These are phyloP conservation scores for Clivina fossor DNA, from an alignment of 2,888 invertebrate genomes.

Conservation along the genomic window DNA sequence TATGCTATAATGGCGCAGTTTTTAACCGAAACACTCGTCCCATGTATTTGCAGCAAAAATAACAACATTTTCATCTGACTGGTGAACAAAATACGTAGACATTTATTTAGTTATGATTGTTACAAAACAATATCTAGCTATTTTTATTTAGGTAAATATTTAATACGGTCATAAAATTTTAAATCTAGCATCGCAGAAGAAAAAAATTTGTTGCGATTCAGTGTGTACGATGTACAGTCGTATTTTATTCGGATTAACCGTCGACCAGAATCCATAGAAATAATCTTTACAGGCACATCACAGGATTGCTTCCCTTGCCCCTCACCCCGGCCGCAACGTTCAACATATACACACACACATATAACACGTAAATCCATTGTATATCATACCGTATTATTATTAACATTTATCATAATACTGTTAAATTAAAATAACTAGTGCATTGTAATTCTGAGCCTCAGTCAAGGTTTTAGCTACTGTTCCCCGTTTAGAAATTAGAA, in stretches of 20 bases:
- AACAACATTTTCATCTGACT: no score
- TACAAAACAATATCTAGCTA: constrained; percentile 18
- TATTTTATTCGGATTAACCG: constrained; percentile 25
- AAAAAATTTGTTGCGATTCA: constrained; percentile 19
- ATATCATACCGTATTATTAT: constrained; percentile 20
- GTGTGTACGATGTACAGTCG: constrained; percentile 12
- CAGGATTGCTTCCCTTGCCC: no score
- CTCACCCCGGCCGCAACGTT: no score
- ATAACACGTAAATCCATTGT: constrained; percentile 15
- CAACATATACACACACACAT: no score
- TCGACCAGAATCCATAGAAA: constrained; percentile 4
- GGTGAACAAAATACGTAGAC: no score
- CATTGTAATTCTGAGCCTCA: no score
- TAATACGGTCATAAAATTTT: constrained; percentile 18
- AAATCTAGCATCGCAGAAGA: constrained; percentile 17
- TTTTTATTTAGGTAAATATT: constrained; percentile 32
- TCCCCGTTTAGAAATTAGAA: no score
- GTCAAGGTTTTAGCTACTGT: no score
- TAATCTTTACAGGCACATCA: no score
- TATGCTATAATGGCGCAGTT: no score
- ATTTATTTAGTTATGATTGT: constrained; percentile 10
- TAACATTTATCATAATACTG: constrained; percentile 17
- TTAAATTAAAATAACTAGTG: constrained; percentile 6
- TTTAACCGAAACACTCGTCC: no score
- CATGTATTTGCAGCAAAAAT: no score